Evolutionary conservation across 2,888 invertebrate genomes (phyloP).

Genomic region (Matsumyia berberina): DNA sequence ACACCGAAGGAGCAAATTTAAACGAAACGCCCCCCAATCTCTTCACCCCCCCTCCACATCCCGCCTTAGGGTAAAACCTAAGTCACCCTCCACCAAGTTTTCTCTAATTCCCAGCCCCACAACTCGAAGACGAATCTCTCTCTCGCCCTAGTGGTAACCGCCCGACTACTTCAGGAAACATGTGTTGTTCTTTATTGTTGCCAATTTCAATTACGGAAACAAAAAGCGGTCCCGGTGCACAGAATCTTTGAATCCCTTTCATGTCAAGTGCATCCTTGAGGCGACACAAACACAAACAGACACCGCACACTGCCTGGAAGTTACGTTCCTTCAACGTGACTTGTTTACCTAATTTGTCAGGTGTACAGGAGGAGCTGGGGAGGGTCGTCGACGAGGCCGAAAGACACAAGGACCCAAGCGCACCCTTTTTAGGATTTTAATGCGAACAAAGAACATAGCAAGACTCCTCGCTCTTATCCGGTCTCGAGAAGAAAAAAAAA

Average conservation of each 20-base stretch:
- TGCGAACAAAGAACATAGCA: conserved; percentile 21
- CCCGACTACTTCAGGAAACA: conserved; percentile 26
- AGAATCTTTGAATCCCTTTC: conserved; percentile 53
- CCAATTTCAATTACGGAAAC: conserved; percentile 64
- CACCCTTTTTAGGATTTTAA: conserved; percentile 39
- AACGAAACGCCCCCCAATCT: background rate
- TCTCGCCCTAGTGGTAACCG: background rate
- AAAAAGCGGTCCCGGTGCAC: conserved; percentile 35
- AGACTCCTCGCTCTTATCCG: conserved; percentile 6
- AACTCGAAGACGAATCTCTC: background rate
- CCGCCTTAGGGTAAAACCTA: background rate
- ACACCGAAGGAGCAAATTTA: background rate
- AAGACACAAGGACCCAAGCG: background rate
- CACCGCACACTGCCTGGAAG: conserved; percentile 12
- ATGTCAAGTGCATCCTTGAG: conserved; percentile 66
- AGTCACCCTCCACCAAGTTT: conserved; percentile 11
- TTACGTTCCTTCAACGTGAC: conserved; percentile 50
- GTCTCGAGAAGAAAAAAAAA: background rate
- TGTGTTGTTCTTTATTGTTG: conserved; percentile 56
- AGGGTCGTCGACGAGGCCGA: background rate
- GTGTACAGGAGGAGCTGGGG: conserved; percentile 10
- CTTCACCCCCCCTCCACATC: background rate
- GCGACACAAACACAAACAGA: conserved; percentile 24
- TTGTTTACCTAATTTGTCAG: conserved; percentile 59
- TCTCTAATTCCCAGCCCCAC: conserved; percentile 19